Percentiles rank a stretch among this genome's conserved stretches.
Conservation (phyloP, 1,140 invertebrate genomes). For the Copidosoma floridanum region DNA sequence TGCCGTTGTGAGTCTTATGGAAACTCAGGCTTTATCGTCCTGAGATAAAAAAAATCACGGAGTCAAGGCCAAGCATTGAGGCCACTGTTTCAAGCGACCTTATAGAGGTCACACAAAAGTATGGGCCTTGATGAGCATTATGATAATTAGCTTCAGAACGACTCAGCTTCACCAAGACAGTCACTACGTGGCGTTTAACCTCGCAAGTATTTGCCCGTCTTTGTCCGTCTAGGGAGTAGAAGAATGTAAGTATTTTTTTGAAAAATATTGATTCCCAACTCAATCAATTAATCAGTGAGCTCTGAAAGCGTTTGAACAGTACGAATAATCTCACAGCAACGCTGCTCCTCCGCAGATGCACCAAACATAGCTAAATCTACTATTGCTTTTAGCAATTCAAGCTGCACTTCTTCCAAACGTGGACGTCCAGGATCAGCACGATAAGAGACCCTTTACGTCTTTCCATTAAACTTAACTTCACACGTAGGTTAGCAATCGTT, state of each 20-base stretch:
- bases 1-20: too few species aligned
- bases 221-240: conserved; percentile 14
- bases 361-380: conserved; percentile 27
- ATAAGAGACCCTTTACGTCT: too few species aligned
- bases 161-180: conserved; percentile 8
- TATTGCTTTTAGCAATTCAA: conserved; percentile 19
- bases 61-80: conserved; percentile 33
- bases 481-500: too few species aligned
- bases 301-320: conserved; percentile 23
- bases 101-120: conserved; percentile 6
- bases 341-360: conserved; percentile 22
- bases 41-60: too few species aligned
- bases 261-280: conserved; percentile 9
- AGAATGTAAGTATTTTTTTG: conserved; percentile 9
- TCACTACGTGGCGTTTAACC: conserved; percentile 10
- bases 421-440: too few species aligned
- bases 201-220: background rate
- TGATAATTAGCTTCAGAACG: background rate
- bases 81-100: conserved; percentile 14
- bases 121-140: conserved; percentile 5
- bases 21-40: too few species aligned
- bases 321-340: conserved; percentile 21
- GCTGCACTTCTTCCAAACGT: conserved; percentile 22
- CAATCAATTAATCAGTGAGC: conserved; percentile 13
- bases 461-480: too few species aligned